Percentiles rank a stretch among this genome's conserved stretches.
These are phyloP conservation scores for Yoshiicerus persimilis DNA, from an alignment of 1,140 invertebrate genomes.

Conservation along the genomic window DNA sequence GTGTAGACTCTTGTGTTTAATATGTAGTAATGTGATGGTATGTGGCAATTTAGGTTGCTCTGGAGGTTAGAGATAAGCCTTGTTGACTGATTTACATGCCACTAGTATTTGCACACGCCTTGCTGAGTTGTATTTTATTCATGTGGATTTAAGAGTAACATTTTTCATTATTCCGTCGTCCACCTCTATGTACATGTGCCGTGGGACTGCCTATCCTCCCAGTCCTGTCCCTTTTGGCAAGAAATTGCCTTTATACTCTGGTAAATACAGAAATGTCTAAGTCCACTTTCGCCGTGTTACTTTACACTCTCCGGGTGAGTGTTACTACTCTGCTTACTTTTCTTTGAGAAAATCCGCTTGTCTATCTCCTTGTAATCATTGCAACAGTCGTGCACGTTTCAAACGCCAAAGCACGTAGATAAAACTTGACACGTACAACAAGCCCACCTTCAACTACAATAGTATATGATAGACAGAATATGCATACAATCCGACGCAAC, in stretches of 20 bases:
- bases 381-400: background rate
- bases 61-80: conserved; percentile 16
- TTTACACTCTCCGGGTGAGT: background rate
- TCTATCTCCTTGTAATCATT: conserved; percentile 13
- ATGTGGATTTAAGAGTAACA: conserved; percentile 1
- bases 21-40: background rate
- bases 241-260: background rate
- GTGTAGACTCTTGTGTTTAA: background rate
- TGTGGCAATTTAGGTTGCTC: conserved; percentile 7
- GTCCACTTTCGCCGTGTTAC: background rate
- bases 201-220: background rate
- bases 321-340: background rate
- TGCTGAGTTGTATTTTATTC: background rate
- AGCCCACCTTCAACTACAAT: background rate
- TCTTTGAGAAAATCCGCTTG: background rate
- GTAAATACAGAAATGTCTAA: background rate
- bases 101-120: background rate
- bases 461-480: background rate
- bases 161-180: conserved; percentile 16
- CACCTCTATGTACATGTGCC: background rate
- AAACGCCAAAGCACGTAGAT: conserved; percentile 4
- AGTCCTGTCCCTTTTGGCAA: background rate
- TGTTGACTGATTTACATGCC: conserved; percentile 7
- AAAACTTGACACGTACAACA: background rate
- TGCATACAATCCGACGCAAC: background rate